Conservation (phyloP, 1,140 invertebrate species). For the Wasmannia auropunctata region DNA sequence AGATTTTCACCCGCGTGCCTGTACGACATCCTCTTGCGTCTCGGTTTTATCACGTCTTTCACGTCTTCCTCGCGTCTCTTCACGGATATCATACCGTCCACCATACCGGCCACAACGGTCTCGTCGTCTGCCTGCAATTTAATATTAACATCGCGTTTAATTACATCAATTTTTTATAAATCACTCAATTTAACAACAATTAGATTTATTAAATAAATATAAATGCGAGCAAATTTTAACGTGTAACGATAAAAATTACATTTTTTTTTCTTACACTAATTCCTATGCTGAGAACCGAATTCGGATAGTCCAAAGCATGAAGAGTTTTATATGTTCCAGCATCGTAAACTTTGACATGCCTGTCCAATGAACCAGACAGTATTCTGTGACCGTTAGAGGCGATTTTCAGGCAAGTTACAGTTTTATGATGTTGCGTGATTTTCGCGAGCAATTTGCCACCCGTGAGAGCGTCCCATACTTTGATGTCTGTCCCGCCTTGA, state of each 20-base stretch:
- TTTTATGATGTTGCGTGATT: constrained; percentile 96
- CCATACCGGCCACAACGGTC: constrained; percentile 94
- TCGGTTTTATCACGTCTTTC: constrained; percentile 79
- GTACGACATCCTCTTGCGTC: constrained; percentile 85
- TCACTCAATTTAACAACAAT: background rate
- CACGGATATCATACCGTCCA: constrained; percentile 96
- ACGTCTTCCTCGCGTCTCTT: constrained; percentile 89
- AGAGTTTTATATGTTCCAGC: constrained; percentile 94
- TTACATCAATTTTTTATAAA: constrained; percentile 2
- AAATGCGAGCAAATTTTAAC: background rate
- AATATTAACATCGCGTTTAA: constrained; percentile 42
- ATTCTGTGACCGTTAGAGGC: constrained; percentile 93
- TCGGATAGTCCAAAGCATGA: constrained; percentile 95
- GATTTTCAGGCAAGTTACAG: constrained; percentile 93
- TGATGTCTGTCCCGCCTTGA: constrained; percentile 94
- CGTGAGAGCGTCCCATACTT: constrained; percentile 96
- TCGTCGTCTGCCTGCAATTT: constrained; percentile 91
- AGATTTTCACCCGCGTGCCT: constrained; percentile 86
- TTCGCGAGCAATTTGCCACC: constrained; percentile 93
- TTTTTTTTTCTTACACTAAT: constrained; percentile 87
- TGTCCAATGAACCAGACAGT: constrained; percentile 95
- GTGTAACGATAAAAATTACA: background rate
- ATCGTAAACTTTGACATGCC: constrained; percentile 98
- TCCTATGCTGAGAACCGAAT: constrained; percentile 95
- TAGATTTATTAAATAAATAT: constrained; percentile 21